phyloP scores from a whole-genome alignment of 2,113 vertebrate species.

The Pitta sordida region DNA sequence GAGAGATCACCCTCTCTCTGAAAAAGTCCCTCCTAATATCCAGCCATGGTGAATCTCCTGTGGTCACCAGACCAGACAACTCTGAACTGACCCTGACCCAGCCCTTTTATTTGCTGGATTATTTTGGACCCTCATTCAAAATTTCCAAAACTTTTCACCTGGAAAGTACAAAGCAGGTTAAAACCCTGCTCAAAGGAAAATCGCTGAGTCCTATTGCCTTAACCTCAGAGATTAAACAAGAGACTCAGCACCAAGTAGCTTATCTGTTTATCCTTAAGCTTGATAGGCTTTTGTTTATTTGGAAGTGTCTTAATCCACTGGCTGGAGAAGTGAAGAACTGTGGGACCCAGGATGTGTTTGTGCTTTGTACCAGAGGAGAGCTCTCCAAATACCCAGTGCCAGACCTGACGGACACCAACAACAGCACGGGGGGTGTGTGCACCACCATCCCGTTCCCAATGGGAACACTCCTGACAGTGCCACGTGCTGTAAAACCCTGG shows the following conservation, averaged over 20 bases:
- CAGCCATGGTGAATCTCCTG: no score
- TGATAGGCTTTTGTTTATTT: background rate
- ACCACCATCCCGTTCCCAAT: conserved; percentile 83
- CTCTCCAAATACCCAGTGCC: conserved; percentile 86
- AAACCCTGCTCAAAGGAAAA: background rate
- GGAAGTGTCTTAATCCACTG: background rate
- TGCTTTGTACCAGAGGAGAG: conserved; percentile 88
- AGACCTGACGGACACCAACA: conserved; percentile 81
- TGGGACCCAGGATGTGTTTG: conserved; percentile 86
- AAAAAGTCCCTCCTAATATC: no score
- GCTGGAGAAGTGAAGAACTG: conserved; percentile 84
- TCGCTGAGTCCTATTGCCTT: background rate
- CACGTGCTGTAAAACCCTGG: conserved; percentile 81
- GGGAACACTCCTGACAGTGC: conserved; percentile 80
- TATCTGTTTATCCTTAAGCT: background rate
- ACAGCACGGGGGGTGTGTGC: conserved; percentile 74
- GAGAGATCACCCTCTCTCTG: no score
- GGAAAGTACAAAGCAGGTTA: background rate
- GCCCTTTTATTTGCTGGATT: background rate
- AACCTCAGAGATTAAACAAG: background rate
- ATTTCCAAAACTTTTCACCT: background rate
- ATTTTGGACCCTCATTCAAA: background rate
- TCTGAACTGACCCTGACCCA: background rate
- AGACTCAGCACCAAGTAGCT: background rate
- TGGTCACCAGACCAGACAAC: background rate